Evolutionary conservation across 2,888 invertebrate genomes (phyloP).

Genomic region (Mythimna impura): DNA sequence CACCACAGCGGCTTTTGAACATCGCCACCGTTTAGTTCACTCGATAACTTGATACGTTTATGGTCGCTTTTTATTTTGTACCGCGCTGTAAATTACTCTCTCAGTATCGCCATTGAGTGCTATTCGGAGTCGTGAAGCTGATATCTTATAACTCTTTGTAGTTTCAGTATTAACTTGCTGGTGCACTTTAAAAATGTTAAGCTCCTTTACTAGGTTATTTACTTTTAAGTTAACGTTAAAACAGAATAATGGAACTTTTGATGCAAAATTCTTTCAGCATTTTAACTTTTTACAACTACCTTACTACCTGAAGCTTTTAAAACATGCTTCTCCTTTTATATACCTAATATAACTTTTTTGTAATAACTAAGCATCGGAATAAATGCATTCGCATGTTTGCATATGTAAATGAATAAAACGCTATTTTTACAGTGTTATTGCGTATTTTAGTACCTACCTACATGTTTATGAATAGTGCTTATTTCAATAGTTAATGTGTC

Average conservation of each 20-base stretch:
- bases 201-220: slow-evolving; percentile 21
- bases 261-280: slow-evolving; percentile 12
- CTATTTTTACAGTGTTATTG: no score
- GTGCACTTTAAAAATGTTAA: slow-evolving; percentile 36
- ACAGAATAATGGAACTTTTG: slow-evolving; percentile 30
- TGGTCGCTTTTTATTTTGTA: slow-evolving; percentile 52
- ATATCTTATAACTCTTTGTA: slow-evolving; percentile 64
- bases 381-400: no score
- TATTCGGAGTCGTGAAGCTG: slow-evolving; percentile 63
- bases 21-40: slow-evolving; percentile 48
- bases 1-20: slow-evolving; percentile 60
- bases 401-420: no score
- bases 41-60: slow-evolving; percentile 47
- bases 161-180: slow-evolving; percentile 23
- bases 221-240: slow-evolving; percentile 14
- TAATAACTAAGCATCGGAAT: not conserved
- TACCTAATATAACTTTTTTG: not conserved
- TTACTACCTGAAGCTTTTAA: not conserved
- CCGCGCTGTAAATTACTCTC: slow-evolving; percentile 46
- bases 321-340: not conserved
- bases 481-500: no score
- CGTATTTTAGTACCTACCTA: no score
- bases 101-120: slow-evolving; percentile 60
- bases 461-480: no score
- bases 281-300: slow-evolving; percentile 20